Base-by-base conservation (phyloP, 2,113 vertebrate genomes). In the Hypomesus transpacificus region DNA sequence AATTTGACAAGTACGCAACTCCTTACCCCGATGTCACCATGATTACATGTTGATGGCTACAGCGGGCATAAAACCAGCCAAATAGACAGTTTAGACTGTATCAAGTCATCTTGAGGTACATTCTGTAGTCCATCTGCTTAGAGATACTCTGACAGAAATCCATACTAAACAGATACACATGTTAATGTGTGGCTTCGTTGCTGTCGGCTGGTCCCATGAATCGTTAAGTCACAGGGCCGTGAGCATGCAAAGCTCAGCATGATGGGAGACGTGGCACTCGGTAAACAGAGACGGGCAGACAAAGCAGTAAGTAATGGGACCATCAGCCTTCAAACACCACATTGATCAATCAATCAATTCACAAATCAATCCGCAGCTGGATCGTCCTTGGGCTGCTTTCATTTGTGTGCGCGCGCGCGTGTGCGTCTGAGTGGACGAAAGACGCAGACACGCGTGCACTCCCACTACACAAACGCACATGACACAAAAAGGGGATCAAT, bases 401-500 rank as follows among this genome's bases (percentile, higher is more conserved):
- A n/a, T 69, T 13, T 11, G 9, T 11, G 39, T 7, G 39, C 9
- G 39, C 0, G 16, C 73, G 58, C 80, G 57, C 76, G 69, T 70
- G 34, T 75, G 62, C 74, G 68, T 76, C 57, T 76, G 31, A 46
- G 39, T 11, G 39, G 39, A 46, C 39, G 59, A 7, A 54, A 62
- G 21, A 61, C 17, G 7, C 16, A 9, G 5, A 3, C 18, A 11
- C 61, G n/a, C 18, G 1, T 3, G 1, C 61, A 39, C 61, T 9
- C 17, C 8, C 18, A 39, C 28, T 28, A 60, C 26, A 58, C 68
- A 31, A 9, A n/a, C 70, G 20, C 80, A 84, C 70, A 84, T 75
- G 79, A 84, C 67, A 82, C n/a, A 75, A 70, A 74, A 77, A 78
- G 80, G 78, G 81, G 86, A 90, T 85, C 82, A 46, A 88, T 89